Evolutionary conservation across 2,888 invertebrate genomes (phyloP).

Genomic region (Micropterix aruncella): DNA sequence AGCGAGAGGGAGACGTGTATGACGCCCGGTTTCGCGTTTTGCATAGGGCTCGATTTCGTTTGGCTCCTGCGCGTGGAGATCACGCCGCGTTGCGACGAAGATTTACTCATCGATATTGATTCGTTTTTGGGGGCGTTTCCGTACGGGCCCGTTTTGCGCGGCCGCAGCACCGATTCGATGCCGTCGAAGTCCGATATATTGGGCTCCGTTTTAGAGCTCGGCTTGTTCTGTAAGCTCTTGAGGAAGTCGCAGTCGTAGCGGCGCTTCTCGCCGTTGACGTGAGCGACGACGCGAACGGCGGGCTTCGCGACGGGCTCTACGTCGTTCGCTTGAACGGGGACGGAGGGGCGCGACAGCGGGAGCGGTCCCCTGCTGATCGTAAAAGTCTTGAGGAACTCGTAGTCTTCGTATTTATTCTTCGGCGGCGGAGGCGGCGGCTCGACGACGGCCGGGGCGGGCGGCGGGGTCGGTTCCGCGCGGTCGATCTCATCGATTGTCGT

Average conservation of each 20-base stretch:
- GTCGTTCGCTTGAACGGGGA: too few species aligned
- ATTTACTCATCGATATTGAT: too few species aligned
- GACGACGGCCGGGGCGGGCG: too few species aligned
- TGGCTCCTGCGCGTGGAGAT: not conserved
- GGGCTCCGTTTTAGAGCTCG: not conserved
- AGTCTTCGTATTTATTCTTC: too few species aligned
- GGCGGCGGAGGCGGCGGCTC: too few species aligned
- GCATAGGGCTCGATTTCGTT: not conserved
- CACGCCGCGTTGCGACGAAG: not conserved
- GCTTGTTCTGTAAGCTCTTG: not conserved
- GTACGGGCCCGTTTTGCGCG: not conserved
- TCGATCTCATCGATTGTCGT: too few species aligned
- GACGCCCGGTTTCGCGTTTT: conserved; percentile 29
- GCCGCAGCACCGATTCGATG: not conserved
- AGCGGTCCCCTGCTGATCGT: too few species aligned
- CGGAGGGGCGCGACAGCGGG: too few species aligned
- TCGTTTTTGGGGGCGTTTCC: not conserved
- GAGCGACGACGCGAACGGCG: too few species aligned
- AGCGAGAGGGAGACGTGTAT: conserved; percentile 58
- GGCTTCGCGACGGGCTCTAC: too few species aligned
- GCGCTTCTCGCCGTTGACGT: not conserved
- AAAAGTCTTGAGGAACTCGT: too few species aligned
- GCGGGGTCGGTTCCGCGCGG: too few species aligned
- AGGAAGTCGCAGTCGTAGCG: not conserved
- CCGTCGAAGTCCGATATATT: not conserved